These are phyloP conservation scores for Lordiphosa andalusiaca DNA, from an alignment of 2,888 invertebrate genomes.

Conservation along the genomic window DNA sequence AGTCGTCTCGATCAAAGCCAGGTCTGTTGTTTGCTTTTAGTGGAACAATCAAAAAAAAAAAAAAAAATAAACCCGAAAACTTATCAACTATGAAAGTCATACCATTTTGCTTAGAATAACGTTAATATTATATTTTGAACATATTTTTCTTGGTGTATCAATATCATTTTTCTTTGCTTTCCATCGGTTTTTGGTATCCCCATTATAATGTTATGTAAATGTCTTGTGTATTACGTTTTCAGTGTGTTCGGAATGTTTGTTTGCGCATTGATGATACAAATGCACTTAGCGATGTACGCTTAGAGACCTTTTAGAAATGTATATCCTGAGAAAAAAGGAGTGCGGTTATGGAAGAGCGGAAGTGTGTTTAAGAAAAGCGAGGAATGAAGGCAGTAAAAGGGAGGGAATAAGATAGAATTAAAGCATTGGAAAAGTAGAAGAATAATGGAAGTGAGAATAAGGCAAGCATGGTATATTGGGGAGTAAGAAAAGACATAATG, in stretches of 20 bases:
- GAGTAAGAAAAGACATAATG: too few relatives aligned
- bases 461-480: too few relatives aligned
- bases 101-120: slow-evolving; percentile 55
- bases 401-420: too few relatives aligned
- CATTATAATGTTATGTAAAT: slow-evolving; percentile 26
- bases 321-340: too few relatives aligned
- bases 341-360: too few relatives aligned
- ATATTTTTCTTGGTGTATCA: slow-evolving; percentile 16
- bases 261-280: slow-evolving; percentile 31
- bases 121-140: slow-evolving; percentile 28
- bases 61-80: slow-evolving; percentile 5
- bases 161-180: slow-evolving; percentile 10
- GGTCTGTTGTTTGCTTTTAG: slow-evolving; percentile 86
- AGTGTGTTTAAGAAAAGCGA: too few relatives aligned
- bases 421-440: too few relatives aligned
- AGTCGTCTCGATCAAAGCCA: slow-evolving; percentile 99
- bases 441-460: too few relatives aligned
- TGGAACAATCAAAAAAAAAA: slow-evolving; percentile 30
- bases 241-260: slow-evolving; percentile 34
- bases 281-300: slow-evolving; percentile 7
- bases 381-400: too few relatives aligned
- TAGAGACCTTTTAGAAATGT: neutral
- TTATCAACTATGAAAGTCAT: slow-evolving; percentile 30
- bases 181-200: slow-evolving; percentile 38
- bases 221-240: slow-evolving; percentile 8